A percentile compares a stretch with the other conserved stretches of the same genome.
Evolutionary conservation across 2,888 invertebrate genomes (phyloP).

Genomic region (Trichopoda pennipes): DNA sequence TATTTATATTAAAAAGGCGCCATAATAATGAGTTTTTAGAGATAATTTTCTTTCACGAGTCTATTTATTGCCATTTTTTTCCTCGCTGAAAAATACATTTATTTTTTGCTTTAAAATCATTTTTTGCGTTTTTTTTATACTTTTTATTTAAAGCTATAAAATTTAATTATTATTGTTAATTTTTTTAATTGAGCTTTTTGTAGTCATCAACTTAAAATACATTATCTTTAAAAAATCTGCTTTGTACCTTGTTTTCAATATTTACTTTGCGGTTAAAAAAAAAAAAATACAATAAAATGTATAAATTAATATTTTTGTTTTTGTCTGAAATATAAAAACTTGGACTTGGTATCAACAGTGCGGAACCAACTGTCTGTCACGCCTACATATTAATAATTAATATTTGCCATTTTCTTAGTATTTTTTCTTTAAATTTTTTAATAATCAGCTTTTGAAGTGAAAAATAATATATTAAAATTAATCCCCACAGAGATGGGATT

Average conservation of each 20-base stretch:
- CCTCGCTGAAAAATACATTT: not conserved
- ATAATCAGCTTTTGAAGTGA: too few relatives aligned
- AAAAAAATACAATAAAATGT: too few relatives aligned
- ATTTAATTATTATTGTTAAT: constrained; percentile 45
- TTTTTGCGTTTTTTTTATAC: not conserved
- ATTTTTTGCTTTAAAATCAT: constrained; percentile 19
- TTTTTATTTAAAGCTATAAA: constrained; percentile 26
- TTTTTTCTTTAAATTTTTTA: too few relatives aligned
- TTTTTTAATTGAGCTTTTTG: constrained; percentile 41
- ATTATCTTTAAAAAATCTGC: constrained; percentile 19
- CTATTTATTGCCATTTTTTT: constrained; percentile 10
- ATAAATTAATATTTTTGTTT: too few relatives aligned
- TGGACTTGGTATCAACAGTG: too few relatives aligned
- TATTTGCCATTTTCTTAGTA: too few relatives aligned
- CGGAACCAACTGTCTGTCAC: too few relatives aligned
- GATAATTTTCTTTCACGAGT: not conserved
- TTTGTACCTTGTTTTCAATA: constrained; percentile 6
- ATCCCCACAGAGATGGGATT: too few relatives aligned
- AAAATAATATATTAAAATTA: too few relatives aligned
- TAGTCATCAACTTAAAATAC: not conserved
- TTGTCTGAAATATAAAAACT: too few relatives aligned
- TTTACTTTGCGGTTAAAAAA: too few relatives aligned
- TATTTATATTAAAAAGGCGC: constrained; percentile 31
- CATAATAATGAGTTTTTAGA: constrained; percentile 10
- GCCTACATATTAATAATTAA: too few relatives aligned